phyloP scores from a whole-genome alignment of 2,113 vertebrate species.

The Cyprinodon variegatus region DNA sequence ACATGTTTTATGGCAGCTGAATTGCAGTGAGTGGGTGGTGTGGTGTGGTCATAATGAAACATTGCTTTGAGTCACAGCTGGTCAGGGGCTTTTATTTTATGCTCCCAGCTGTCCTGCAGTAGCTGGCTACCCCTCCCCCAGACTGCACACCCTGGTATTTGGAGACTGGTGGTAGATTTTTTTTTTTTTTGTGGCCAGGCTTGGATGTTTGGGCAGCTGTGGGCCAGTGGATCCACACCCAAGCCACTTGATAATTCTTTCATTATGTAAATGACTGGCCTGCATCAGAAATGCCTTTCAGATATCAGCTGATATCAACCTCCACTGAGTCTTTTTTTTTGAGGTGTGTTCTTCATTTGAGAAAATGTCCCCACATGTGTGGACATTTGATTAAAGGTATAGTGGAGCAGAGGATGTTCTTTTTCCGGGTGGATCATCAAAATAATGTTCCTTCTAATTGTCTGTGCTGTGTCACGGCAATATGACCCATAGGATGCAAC shows the following conservation, averaged over 20 bases:
- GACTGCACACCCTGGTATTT: slow-evolving; percentile 39
- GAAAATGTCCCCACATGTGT: too few relatives aligned
- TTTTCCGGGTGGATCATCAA: too few relatives aligned
- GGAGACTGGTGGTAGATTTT: slow-evolving; percentile 48
- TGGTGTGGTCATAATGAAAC: slow-evolving; percentile 30
- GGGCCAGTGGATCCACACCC: slow-evolving; percentile 39
- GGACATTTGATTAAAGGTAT: too few relatives aligned
- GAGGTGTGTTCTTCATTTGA: neutral
- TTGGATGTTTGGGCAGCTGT: neutral
- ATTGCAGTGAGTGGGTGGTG: slow-evolving; percentile 41
- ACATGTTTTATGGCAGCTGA: slow-evolving; percentile 52
- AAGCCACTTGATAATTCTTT: neutral
- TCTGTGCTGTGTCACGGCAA: too few relatives aligned
- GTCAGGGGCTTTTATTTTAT: slow-evolving; percentile 78
- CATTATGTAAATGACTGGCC: slow-evolving; percentile 50
- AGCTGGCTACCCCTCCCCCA: slow-evolving; percentile 13
- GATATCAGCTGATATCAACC: slow-evolving; percentile 21
- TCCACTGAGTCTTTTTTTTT: neutral
- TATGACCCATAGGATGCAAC: too few relatives aligned
- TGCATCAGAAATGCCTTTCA: slow-evolving; percentile 18
- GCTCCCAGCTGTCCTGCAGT: slow-evolving; percentile 78
- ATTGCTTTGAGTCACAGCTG: slow-evolving; percentile 72
- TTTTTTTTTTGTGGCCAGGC: slow-evolving; percentile 5
- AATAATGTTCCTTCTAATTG: too few relatives aligned
- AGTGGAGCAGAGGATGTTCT: too few relatives aligned